A percentile compares a stretch with the other conserved stretches of the same genome.
These are phyloP conservation scores for Dicerorhinus sumatrensis DNA, from an alignment of 2,113 vertebrate genomes.

Conservation along the genomic window DNA sequence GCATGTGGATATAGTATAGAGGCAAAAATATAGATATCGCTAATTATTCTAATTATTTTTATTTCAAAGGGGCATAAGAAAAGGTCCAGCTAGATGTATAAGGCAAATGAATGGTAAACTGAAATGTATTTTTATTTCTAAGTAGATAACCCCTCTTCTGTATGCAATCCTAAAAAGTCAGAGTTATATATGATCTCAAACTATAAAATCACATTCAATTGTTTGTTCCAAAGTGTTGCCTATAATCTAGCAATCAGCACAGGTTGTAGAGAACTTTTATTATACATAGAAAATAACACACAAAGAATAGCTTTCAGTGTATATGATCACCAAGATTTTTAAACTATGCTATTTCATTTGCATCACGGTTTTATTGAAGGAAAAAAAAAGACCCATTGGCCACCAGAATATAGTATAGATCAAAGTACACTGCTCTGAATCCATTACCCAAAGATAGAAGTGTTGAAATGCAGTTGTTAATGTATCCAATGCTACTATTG, in stretches of 20 bases:
- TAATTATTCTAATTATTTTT: slow-evolving; percentile 11
- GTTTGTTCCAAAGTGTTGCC: not conserved
- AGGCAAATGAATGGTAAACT: not conserved
- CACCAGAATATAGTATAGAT: not conserved
- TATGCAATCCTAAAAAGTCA: not conserved
- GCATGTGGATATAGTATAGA: not conserved
- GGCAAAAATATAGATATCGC: not conserved
- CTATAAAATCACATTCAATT: not conserved
- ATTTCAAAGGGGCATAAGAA: not conserved
- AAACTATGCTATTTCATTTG: slow-evolving; percentile 20
- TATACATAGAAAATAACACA: not conserved
- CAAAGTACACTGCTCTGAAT: not conserved
- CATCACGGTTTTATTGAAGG: not conserved
- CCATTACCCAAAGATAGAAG: not conserved
- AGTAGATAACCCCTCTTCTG: not conserved
- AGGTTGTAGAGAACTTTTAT: not conserved
- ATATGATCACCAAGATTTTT: not conserved
- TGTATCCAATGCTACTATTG: not conserved
- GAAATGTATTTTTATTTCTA: not conserved
- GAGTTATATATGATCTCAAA: not conserved
- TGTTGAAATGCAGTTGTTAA: not conserved
- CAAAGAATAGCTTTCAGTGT: not conserved
- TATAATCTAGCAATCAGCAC: not conserved
- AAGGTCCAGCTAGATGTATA: not conserved
- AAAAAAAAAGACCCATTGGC: not conserved